Evolutionary conservation across 1,140 invertebrate species (phyloP).

Genomic region (Hylyphantes graminicola): DNA sequence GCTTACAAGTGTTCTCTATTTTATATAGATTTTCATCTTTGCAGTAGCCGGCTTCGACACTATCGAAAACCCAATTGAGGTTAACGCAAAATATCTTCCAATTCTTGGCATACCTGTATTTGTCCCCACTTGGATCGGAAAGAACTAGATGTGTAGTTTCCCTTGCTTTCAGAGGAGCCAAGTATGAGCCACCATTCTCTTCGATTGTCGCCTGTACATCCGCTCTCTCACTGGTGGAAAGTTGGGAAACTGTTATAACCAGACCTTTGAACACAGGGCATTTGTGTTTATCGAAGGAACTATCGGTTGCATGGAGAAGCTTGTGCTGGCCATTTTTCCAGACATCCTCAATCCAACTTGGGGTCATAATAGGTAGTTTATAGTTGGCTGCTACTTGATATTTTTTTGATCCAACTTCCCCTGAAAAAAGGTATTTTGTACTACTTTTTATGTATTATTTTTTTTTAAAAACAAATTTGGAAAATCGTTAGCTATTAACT

Average conservation of each 20-base stretch:
- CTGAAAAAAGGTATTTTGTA: too few species aligned
- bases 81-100: slow-evolving; percentile 80
- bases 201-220: slow-evolving; percentile 79
- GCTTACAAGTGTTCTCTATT: slow-evolving; percentile 11
- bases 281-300: slow-evolving; percentile 75
- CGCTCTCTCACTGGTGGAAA: slow-evolving; percentile 76
- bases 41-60: slow-evolving; percentile 78
- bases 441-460: too few species aligned
- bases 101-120: slow-evolving; percentile 81
- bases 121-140: slow-evolving; percentile 77
- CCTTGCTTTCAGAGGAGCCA: slow-evolving; percentile 70
- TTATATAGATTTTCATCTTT: slow-evolving; percentile 76
- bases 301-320: slow-evolving; percentile 75
- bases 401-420: slow-evolving; percentile 70
- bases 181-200: slow-evolving; percentile 75
- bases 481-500: too few species aligned
- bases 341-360: slow-evolving; percentile 81
- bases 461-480: too few species aligned
- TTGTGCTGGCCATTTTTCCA: slow-evolving; percentile 76
- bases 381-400: slow-evolving; percentile 75
- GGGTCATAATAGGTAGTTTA: slow-evolving; percentile 80
- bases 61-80: slow-evolving; percentile 83
- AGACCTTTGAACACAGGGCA: slow-evolving; percentile 85
- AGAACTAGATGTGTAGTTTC: slow-evolving; percentile 72
- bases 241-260: slow-evolving; percentile 81